phyloP scores from a whole-genome alignment of 2,113 vertebrate genomes.

The Ceratotherium simum region DNA sequence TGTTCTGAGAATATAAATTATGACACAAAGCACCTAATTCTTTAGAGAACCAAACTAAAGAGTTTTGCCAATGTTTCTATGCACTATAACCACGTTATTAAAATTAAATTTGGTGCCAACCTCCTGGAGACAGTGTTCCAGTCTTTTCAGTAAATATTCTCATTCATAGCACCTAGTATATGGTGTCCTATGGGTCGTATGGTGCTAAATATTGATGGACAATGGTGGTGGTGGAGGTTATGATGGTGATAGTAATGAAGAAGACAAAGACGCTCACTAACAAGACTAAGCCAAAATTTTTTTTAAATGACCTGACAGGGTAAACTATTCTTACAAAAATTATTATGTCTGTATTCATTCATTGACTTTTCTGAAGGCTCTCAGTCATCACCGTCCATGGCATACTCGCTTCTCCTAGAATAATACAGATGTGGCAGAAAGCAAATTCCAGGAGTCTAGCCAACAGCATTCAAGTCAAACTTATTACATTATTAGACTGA shows the following conservation, averaged over 20 bases:
- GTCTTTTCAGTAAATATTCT: background rate
- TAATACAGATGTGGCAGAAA: background rate
- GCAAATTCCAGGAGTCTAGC: background rate
- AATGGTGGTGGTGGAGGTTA: background rate
- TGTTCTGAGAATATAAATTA: background rate
- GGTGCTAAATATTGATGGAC: background rate
- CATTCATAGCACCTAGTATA: rapidly evolving
- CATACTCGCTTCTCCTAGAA: background rate
- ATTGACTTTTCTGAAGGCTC: background rate
- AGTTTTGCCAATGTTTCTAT: constrained; percentile 17
- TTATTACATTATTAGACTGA: background rate
- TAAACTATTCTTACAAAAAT: background rate
- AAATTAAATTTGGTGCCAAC: background rate
- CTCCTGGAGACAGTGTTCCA: background rate
- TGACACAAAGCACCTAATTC: background rate
- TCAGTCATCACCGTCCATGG: background rate
- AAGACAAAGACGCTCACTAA: background rate
- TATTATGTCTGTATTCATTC: background rate
- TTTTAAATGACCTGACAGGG: background rate
- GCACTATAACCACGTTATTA: background rate
- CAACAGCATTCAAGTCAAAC: background rate
- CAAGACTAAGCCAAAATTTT: background rate
- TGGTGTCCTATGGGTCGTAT: background rate
- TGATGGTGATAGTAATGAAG: background rate
- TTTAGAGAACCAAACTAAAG: constrained; percentile 34